These are phyloP conservation scores for Anseranas semipalmata DNA, from an alignment of 2,113 vertebrate species.

Conservation along the genomic window DNA sequence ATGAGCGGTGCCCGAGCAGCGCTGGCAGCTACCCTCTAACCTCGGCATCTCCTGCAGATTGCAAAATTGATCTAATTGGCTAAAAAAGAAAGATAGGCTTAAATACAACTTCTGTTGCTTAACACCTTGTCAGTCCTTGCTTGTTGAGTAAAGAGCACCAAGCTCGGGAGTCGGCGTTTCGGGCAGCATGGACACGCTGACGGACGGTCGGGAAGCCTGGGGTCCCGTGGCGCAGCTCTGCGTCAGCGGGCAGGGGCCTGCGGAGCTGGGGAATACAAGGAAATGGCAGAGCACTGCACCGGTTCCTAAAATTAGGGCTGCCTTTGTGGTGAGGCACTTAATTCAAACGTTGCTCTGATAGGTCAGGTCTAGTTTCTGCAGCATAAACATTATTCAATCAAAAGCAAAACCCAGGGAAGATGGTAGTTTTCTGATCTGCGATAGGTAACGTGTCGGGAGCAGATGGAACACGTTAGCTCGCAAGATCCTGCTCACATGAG, in stretches of 20 bases:
- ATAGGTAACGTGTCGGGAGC: not conserved
- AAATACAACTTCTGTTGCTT: slow-evolving; percentile 19
- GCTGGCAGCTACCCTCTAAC: slow-evolving; percentile 40
- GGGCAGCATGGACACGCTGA: not conserved
- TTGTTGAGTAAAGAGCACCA: not conserved
- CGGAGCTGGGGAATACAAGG: accelerated
- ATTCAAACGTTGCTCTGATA: not conserved
- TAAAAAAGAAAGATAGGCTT: slow-evolving; percentile 9
- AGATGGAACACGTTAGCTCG: not conserved
- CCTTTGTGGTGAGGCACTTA: not conserved
- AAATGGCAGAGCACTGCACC: not conserved
- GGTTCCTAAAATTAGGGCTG: not conserved
- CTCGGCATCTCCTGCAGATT: not conserved
- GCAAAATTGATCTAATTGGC: slow-evolving; percentile 41
- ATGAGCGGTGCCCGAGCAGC: not conserved
- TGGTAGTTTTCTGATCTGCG: not conserved
- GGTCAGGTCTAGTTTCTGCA: not conserved
- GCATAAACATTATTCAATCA: not conserved
- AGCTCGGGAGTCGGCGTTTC: not conserved
- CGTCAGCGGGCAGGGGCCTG: not conserved
- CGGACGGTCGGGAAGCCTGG: not conserved
- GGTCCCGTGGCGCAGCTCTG: not conserved
- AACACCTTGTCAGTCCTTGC: slow-evolving; percentile 29
- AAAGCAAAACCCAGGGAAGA: not conserved
- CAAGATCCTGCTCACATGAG: not conserved